phyloP scores from a whole-genome alignment of 1,140 invertebrate genomes.

The Phthorimaea operculella region DNA sequence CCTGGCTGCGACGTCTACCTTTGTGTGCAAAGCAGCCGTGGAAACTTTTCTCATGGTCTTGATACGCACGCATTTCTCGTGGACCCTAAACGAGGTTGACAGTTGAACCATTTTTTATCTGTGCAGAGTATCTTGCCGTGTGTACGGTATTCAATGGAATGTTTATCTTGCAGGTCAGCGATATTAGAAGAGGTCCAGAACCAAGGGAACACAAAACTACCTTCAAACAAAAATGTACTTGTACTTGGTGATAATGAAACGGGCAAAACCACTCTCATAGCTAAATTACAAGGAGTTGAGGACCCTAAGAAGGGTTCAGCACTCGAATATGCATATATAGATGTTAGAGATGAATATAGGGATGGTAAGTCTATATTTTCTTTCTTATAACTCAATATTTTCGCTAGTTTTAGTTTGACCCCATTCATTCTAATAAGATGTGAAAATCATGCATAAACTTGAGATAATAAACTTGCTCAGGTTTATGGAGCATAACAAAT shows the following conservation, averaged over 20 bases:
- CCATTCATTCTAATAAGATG: no score
- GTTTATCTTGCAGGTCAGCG: constrained; percentile 79
- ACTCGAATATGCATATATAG: constrained; percentile 98
- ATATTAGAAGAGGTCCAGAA: constrained; percentile 95
- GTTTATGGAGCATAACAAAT: no score
- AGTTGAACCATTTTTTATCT: background rate
- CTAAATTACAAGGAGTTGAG: constrained; percentile 92
- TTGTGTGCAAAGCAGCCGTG: constrained; percentile 49
- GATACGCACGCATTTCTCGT: constrained; percentile 3
- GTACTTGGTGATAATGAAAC: constrained; percentile 95
- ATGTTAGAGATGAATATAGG: constrained; percentile 98
- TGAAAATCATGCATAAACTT: no score
- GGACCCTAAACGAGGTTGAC: background rate
- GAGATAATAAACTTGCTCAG: no score
- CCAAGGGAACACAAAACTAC: constrained; percentile 92
- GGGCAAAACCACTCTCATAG: constrained; percentile 97
- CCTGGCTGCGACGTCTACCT: constrained; percentile 53
- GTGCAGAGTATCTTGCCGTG: background rate
- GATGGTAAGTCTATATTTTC: constrained; percentile 83
- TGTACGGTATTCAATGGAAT: constrained; percentile 5
- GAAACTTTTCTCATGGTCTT: constrained; percentile 25
- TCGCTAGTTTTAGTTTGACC: no score
- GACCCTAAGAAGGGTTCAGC: constrained; percentile 98
- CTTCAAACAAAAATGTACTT: constrained; percentile 91
- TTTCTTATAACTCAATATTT: no score